These are phyloP conservation scores for Erythrocercus mccallii DNA, from an alignment of 2,113 vertebrate species.

Conservation along the genomic window DNA sequence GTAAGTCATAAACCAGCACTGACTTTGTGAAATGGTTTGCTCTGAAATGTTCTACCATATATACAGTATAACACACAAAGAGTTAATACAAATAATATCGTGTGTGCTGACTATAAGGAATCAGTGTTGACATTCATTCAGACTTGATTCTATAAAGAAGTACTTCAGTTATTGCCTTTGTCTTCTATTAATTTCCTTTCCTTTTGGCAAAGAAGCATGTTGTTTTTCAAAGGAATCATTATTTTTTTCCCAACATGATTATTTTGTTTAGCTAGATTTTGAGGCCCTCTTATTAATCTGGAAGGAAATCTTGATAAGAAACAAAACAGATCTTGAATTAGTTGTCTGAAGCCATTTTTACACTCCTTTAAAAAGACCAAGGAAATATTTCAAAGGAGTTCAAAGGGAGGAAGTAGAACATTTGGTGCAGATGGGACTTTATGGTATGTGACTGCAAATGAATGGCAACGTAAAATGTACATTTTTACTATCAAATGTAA, in stretches of 20 bases:
- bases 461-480: neutral
- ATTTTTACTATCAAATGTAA: neutral
- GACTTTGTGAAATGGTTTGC: neutral
- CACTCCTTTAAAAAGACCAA: slow-evolving; percentile 38
- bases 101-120: neutral
- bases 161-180: slow-evolving; percentile 27
- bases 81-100: neutral
- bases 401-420: slow-evolving; percentile 30
- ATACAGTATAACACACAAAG: neutral
- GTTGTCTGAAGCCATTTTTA: slow-evolving; percentile 33
- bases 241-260: neutral
- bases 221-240: neutral
- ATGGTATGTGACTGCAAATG: neutral
- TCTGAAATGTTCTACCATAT: neutral
- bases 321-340: slow-evolving; percentile 6
- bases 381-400: slow-evolving; percentile 43
- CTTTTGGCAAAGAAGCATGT: neutral
- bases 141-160: neutral
- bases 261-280: slow-evolving; percentile 45
- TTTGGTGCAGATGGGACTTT: slow-evolving; percentile 45
- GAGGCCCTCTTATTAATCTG: slow-evolving; percentile 4
- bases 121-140: neutral
- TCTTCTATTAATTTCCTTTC: slow-evolving; percentile 15
- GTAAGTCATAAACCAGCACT: neutral
- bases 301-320: slow-evolving; percentile 44